Conservation (phyloP, 2,113 vertebrate species). For the Recurvirostra avosetta region DNA sequence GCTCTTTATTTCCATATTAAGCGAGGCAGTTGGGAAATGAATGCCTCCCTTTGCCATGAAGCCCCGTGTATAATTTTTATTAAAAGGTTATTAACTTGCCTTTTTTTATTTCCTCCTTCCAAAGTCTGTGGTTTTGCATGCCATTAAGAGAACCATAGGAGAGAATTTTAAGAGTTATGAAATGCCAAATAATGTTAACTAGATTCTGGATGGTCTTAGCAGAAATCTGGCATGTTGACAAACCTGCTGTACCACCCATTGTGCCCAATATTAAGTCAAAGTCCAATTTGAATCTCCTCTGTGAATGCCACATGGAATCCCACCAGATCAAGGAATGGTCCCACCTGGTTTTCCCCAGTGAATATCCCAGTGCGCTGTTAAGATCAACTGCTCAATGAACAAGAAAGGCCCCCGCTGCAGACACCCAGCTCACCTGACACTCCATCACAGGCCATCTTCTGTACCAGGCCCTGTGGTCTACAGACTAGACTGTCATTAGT, state of each 20-base stretch:
- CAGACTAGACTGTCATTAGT: background rate
- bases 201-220: conserved; percentile 9
- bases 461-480: background rate
- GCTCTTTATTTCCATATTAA: conserved; percentile 64
- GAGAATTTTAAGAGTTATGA: conserved; percentile 1
- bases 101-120: background rate
- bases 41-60: conserved; percentile 8
- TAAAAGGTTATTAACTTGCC: conserved; percentile 28
- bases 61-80: background rate
- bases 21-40: conserved; percentile 20
- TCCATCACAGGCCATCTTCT: background rate
- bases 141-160: background rate
- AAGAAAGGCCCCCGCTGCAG: background rate
- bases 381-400: background rate
- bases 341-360: background rate
- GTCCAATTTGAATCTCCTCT: background rate
- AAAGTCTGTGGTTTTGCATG: background rate
- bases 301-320: background rate
- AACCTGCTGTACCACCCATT: background rate
- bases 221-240: background rate
- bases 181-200: conserved; percentile 30
- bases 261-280: background rate
- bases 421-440: background rate
- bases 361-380: background rate
- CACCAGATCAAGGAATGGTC: background rate